phyloP scores from a whole-genome alignment of 1,140 invertebrate species.

The Pseudomyrmex gracilis region DNA sequence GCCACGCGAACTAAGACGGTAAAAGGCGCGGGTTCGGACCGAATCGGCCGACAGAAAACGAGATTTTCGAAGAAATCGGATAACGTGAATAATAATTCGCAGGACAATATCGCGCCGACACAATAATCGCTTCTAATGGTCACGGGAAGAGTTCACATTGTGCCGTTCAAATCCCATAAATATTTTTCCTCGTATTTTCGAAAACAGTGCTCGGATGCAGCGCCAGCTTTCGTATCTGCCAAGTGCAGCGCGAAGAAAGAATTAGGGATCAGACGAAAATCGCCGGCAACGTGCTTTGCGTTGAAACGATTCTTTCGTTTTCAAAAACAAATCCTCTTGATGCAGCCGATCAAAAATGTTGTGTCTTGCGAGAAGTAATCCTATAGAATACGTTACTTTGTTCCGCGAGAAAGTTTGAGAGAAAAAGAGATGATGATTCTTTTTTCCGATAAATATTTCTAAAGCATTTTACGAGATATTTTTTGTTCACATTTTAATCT shows the following conservation, averaged over 20 bases:
- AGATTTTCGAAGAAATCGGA: constrained; percentile 65
- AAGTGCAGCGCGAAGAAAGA: neutral
- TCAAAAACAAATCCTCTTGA: neutral
- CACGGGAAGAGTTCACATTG: constrained; percentile 43
- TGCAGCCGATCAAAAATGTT: neutral
- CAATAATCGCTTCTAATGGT: constrained; percentile 82
- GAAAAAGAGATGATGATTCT: neutral
- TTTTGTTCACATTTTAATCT: too few relatives aligned
- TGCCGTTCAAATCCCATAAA: constrained; percentile 81
- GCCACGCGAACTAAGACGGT: constrained; percentile 81
- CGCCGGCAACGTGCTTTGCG: constrained; percentile 12
- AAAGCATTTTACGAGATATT: too few relatives aligned
- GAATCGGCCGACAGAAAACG: neutral
- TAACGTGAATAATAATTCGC: constrained; percentile 63
- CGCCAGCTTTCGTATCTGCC: neutral
- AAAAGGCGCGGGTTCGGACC: constrained; percentile 18
- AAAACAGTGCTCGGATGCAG: constrained; percentile 73
- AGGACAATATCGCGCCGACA: constrained; percentile 67
- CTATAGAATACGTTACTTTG: constrained; percentile 16
- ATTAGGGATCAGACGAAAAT: neutral
- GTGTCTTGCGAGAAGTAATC: constrained; percentile 8
- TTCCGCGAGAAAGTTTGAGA: neutral
- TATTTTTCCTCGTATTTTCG: constrained; percentile 83
- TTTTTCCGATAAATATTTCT: neutral
- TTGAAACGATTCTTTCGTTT: neutral